These are phyloP conservation scores for Palythoa heliodiscus DNA, from an alignment of 92 coral and sea anemone genomes.

Conservation along the genomic window DNA sequence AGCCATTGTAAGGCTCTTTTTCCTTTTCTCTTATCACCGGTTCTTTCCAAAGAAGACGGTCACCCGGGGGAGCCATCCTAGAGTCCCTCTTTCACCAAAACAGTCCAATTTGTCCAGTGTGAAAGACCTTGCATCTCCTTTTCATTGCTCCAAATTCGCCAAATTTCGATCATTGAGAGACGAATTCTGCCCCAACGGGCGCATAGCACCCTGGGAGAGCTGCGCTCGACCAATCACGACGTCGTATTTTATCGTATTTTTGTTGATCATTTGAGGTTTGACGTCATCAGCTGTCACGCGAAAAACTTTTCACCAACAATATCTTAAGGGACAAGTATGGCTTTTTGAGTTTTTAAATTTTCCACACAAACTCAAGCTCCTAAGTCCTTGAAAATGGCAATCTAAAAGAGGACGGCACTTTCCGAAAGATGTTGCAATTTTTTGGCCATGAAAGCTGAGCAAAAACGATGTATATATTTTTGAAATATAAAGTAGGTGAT, in stretches of 20 bases:
- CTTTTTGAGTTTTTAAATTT: slow-evolving; percentile 18
- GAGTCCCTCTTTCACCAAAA: slow-evolving; percentile 49
- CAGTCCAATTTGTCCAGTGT: slow-evolving; percentile 36
- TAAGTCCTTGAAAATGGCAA: background rate
- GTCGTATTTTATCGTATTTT: slow-evolving; percentile 58
- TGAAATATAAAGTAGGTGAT: slow-evolving; percentile 35
- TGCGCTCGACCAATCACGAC: slow-evolving; percentile 64
- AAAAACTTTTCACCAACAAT: slow-evolving; percentile 49
- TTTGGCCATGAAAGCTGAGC: slow-evolving; percentile 24
- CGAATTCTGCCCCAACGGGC: slow-evolving; percentile 31
- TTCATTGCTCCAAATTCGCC: slow-evolving; percentile 36
- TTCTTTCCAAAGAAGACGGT: slow-evolving; percentile 66
- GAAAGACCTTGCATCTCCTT: slow-evolving; percentile 37
- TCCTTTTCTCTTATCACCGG: slow-evolving; percentile 81
- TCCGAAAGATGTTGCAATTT: background rate
- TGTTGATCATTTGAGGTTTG: slow-evolving; percentile 83
- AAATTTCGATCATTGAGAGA: slow-evolving; percentile 33
- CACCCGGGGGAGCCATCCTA: slow-evolving; percentile 70
- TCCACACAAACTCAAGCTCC: slow-evolving; percentile 10
- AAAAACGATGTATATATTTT: slow-evolving; percentile 29
- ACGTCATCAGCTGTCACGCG: slow-evolving; percentile 86
- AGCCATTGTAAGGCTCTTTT: slow-evolving; percentile 94
- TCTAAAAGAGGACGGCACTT: background rate
- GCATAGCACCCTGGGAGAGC: slow-evolving; percentile 56
- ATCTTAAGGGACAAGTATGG: slow-evolving; percentile 32